Percentiles rank a stretch among this genome's conserved stretches.
Conservation (phyloP, 2,888 invertebrate species). For the Petrophora chlorosata region DNA sequence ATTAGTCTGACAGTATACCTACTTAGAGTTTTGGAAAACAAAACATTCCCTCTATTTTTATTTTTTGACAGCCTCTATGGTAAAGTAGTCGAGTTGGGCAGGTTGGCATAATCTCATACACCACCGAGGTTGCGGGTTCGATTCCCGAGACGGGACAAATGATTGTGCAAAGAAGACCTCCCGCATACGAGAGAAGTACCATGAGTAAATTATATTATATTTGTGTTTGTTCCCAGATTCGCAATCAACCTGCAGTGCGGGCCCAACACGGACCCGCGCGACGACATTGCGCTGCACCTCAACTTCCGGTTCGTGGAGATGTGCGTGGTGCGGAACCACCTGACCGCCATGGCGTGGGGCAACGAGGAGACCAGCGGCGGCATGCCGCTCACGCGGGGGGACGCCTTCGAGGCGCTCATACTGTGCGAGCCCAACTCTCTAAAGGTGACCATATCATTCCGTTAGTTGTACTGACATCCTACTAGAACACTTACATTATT, state of each 20-base stretch:
- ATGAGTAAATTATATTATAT: background rate
- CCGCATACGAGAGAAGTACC: too few species aligned
- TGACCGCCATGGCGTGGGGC: slow-evolving; percentile 76
- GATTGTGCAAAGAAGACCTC: too few species aligned
- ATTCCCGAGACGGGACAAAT: too few species aligned
- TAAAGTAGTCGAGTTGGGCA: too few species aligned
- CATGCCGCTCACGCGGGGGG: slow-evolving; percentile 86
- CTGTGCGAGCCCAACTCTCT: slow-evolving; percentile 85
- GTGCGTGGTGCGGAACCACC: slow-evolving; percentile 79
- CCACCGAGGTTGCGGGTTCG: too few species aligned
- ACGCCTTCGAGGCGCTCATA: slow-evolving; percentile 88
- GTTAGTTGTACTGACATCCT: background rate
- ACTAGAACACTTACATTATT: too few species aligned
- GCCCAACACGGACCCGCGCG: slow-evolving; percentile 87
- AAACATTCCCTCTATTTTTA: background rate
- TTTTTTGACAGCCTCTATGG: too few species aligned
- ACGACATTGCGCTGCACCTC: slow-evolving; percentile 90
- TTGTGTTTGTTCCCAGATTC: slow-evolving; percentile 76
- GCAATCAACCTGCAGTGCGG: slow-evolving; percentile 91
- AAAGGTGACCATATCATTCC: slow-evolving; percentile 70
- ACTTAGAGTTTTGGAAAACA: background rate
- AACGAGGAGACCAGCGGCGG: slow-evolving; percentile 74
- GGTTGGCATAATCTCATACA: too few species aligned
- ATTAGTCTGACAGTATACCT: too few species aligned
- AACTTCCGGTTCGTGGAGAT: slow-evolving; percentile 79